Evolutionary conservation across 2,888 invertebrate genomes (phyloP), one percentile per base, ranked within the genome.

Genomic region (Copidosoma aretas): DNA sequence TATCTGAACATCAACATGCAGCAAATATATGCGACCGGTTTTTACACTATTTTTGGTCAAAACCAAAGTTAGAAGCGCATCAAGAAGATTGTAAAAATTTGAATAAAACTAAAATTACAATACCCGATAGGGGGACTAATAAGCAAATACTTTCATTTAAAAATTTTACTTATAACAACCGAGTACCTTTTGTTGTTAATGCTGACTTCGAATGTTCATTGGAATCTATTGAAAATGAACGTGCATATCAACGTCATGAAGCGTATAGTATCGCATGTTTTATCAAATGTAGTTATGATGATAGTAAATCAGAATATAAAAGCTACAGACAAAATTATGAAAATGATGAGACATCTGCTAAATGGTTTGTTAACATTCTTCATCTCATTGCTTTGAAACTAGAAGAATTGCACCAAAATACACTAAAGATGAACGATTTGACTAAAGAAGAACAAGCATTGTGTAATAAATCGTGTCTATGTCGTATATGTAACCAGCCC

Each of bases 221-320:
- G 24, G 53, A 60, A 43, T 60, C 71, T 22, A 51, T 60, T 0
- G n/a, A 46, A 24, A 32, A 8, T 41, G 32, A 57, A 8, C 25
- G 32, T 5, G 32, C 32, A 3, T 32, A 32, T 32, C 32, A 32
- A 32, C 8, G 32, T 32, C 8, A 32, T 19, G 19, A 71, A 39
- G 71, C 75, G 1, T 73, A 60, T 52, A 73, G 73, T 60, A 60
- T 75, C 22, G 75, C 70, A 1, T 75, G 75, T 64, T 77, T 75
- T 60, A 46, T 75, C 1, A 73, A 76, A 52, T 77, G 76, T 66
- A 63, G 60, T 14, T 32, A 32, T 32, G 32, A 32, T 32, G 61
- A 46, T 17, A 52, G 60, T 15, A 54, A 17, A 32, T n/a, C n/a
- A n/a, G n/a, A n/a, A n/a, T n/a, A n/a, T n/a, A n/a, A n/a, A n/a